Base-by-base conservation (phyloP, 2,888 invertebrate species). In the Teleiodes luculella region DNA sequence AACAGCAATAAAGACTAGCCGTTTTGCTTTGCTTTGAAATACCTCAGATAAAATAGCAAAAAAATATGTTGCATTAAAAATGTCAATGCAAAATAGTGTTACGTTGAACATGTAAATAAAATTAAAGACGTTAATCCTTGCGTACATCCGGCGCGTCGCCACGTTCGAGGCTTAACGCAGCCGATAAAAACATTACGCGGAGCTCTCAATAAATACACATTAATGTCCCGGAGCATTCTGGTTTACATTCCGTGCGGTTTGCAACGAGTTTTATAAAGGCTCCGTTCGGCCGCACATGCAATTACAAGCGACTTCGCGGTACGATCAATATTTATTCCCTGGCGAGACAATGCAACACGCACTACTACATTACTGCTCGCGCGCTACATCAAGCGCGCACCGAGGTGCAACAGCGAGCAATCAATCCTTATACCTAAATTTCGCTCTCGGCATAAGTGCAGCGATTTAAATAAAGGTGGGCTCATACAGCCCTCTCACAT, bases 131-230 rank as follows among this genome's bases (percentile, higher is more conserved):
- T 68, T 65, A 69, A 69, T 68, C 68, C 69, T 68, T 68, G 70
- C 69, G 68, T 74, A 72, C 72, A 77, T 76, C 74, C 74, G 70
- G 68, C 63, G 67, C 70, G 79, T 83, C 78, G 79, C 76, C 74
- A 69, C 76, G 72, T 72, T 74, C 74, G 66, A 59, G 66, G 65
- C 63, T 76, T 76, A 76, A 78, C 76, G 70, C 74, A 74, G 66
- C 77, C 80, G 86, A 88, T 88, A 88, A 88, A 88, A 89, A 89
- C 87, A 88, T 87, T 88, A 88, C 83, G 77, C 79, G 78, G 74
- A 80, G 82, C 83, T 79, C 80, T 78, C 87, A 86, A 89, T 89
- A 89, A 89, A 88, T 89, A 88, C 84, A 89, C 87, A 88, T 87
- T 86, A 87, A 83, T 81, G 87, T 87, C 87, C 78, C 70, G 76